Conservation (phyloP, 2,113 vertebrate species). For the Delphinus delphis region DNA sequence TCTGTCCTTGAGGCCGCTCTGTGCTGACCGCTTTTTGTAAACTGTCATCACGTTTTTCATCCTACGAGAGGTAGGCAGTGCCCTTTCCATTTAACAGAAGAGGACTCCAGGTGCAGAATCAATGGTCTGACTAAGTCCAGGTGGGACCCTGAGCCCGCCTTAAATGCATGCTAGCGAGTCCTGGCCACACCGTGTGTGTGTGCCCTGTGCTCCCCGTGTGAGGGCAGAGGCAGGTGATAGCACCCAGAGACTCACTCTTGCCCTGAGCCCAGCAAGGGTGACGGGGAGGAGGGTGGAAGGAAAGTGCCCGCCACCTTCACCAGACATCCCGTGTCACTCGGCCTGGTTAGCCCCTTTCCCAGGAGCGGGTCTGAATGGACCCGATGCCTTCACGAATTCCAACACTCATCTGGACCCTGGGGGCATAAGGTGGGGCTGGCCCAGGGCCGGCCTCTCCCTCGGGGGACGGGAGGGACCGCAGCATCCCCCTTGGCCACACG, state of each 20-base stretch:
- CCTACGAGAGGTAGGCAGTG: neutral
- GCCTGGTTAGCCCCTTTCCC: neutral
- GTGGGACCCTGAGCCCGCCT: neutral
- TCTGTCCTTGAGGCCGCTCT: neutral
- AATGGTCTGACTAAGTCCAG: accelerated
- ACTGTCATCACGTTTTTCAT: accelerated
- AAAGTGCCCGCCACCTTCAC: accelerated
- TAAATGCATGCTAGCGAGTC: accelerated
- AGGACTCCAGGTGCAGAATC: accelerated
- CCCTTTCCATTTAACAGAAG: neutral
- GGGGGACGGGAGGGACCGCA: no score
- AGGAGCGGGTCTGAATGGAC: neutral
- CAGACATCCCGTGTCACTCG: accelerated
- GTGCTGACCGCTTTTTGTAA: accelerated
- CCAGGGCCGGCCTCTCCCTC: no score
- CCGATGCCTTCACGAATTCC: no score
- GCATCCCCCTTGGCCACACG: accelerated
- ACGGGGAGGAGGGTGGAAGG: neutral
- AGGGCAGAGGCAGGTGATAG: accelerated
- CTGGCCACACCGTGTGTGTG: accelerated
- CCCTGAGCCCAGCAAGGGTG: neutral
- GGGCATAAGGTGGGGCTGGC: no score
- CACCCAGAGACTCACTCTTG: accelerated
- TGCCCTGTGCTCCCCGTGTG: accelerated
- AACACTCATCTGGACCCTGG: neutral